Evolutionary conservation across 2,797 vertebrate genomes (phyloP).

Genomic region (Sciurus vulgaris): DNA sequence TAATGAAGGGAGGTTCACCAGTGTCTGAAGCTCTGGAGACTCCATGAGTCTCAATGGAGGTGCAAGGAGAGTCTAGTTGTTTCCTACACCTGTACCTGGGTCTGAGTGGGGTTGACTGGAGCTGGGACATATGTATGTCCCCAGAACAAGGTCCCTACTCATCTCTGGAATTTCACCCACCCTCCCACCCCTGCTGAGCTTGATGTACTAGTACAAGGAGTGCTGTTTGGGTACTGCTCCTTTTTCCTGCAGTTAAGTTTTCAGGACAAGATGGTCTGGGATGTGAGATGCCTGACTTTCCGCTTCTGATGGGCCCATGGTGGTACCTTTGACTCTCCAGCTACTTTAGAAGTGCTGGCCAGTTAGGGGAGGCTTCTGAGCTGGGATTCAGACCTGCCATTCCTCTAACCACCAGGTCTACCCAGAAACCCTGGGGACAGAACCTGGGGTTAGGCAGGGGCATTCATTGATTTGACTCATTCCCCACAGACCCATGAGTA

Average conservation of each 20-base stretch:
- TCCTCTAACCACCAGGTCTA: slow-evolving; percentile 44
- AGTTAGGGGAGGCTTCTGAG: not conserved
- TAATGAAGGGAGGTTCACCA: not conserved
- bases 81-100: not conserved
- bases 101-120: not conserved
- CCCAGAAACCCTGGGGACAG: not conserved
- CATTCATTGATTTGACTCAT: slow-evolving; percentile 80
- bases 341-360: not conserved
- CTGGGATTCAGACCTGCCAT: not conserved
- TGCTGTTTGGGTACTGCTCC: not conserved
- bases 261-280: not conserved
- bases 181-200: not conserved
- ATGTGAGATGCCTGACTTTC: not conserved
- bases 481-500: slow-evolving; percentile 78
- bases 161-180: not conserved
- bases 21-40: not conserved
- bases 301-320: not conserved
- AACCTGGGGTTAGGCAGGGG: slow-evolving; percentile 66
- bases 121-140: not conserved
- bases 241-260: not conserved
- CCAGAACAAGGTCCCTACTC: not conserved
- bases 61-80: not conserved
- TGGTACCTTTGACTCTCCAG: not conserved
- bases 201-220: not conserved
- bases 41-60: not conserved